Percentiles rank a stretch among this genome's conserved stretches.
These are phyloP conservation scores for Melanargia galathea DNA, from an alignment of 2,888 invertebrate genomes.

Conservation along the genomic window DNA sequence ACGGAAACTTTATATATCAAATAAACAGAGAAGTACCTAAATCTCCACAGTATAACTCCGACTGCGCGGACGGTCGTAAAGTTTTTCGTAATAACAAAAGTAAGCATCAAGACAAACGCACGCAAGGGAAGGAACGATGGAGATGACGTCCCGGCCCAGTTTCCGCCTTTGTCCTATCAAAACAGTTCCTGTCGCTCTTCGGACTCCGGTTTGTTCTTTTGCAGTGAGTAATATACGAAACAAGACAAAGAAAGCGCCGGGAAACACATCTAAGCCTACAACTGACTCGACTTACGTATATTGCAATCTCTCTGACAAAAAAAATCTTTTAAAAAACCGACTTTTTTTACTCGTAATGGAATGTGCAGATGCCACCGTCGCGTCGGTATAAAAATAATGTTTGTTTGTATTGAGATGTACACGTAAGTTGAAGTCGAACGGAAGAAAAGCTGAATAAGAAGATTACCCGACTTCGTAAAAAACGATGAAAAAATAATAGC, in stretches of 20 bases:
- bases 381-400: too few relatives aligned
- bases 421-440: too few relatives aligned
- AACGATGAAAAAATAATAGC: too few relatives aligned
- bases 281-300: slow-evolving; percentile 9
- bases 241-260: slow-evolving; percentile 33
- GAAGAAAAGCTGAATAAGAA: too few relatives aligned
- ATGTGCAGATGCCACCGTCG: too few relatives aligned
- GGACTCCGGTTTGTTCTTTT: slow-evolving; percentile 33
- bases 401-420: too few relatives aligned
- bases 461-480: too few relatives aligned
- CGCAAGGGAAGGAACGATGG: slow-evolving; percentile 22
- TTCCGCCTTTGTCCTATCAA: slow-evolving; percentile 67
- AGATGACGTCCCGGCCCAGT: slow-evolving; percentile 54
- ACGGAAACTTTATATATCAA: slow-evolving; percentile 23
- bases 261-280: slow-evolving; percentile 33
- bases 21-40: slow-evolving; percentile 27
- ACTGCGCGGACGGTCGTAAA: slow-evolving; percentile 22
- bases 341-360: too few relatives aligned
- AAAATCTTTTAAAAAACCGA: not conserved
- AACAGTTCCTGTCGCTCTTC: slow-evolving; percentile 56
- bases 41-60: slow-evolving; percentile 19
- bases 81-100: slow-evolving; percentile 27
- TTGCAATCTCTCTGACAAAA: slow-evolving; percentile 1
- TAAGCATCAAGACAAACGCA: slow-evolving; percentile 27
- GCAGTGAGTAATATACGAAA: slow-evolving; percentile 25